phyloP scores from a whole-genome alignment of 2,888 invertebrate genomes.

The Epicampocera succincta region DNA sequence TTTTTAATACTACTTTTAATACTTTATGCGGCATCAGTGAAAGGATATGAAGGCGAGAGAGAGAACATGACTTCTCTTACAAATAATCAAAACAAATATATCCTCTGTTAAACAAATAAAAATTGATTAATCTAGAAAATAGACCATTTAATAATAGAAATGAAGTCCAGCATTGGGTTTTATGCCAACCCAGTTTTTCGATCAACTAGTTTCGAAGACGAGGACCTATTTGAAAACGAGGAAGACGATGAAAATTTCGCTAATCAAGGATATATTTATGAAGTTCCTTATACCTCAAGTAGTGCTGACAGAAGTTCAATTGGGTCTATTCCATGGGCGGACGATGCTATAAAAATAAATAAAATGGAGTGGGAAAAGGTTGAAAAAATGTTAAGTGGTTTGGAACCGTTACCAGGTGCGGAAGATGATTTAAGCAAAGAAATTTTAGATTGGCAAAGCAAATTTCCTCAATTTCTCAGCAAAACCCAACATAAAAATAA shows the following conservation, averaged over 20 bases:
- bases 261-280: conserved; percentile 77
- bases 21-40: conserved; percentile 5
- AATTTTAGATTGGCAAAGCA: conserved; percentile 80
- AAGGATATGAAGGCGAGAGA: conserved; percentile 43
- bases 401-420: conserved; percentile 74
- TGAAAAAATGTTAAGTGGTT: conserved; percentile 78
- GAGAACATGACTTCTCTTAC: not conserved
- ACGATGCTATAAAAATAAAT: conserved; percentile 81
- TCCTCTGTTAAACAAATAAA: conserved; percentile 23
- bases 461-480: conserved; percentile 77
- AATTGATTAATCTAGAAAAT: conserved; percentile 45
- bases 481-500: conserved; percentile 33
- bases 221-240: conserved; percentile 69
- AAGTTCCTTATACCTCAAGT: conserved; percentile 78
- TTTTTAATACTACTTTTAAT: not conserved
- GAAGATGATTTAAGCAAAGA: conserved; percentile 78
- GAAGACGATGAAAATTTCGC: conserved; percentile 74
- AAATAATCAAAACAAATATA: conserved; percentile 43
- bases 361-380: conserved; percentile 80
- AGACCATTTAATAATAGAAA: not conserved
- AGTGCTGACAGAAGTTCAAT: conserved; percentile 80
- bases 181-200: conserved; percentile 45
- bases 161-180: conserved; percentile 54
- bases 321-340: conserved; percentile 82
- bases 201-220: conserved; percentile 64